Conservation (phyloP, 2,113 vertebrate species). For the Miniopterus natalensis region DNA sequence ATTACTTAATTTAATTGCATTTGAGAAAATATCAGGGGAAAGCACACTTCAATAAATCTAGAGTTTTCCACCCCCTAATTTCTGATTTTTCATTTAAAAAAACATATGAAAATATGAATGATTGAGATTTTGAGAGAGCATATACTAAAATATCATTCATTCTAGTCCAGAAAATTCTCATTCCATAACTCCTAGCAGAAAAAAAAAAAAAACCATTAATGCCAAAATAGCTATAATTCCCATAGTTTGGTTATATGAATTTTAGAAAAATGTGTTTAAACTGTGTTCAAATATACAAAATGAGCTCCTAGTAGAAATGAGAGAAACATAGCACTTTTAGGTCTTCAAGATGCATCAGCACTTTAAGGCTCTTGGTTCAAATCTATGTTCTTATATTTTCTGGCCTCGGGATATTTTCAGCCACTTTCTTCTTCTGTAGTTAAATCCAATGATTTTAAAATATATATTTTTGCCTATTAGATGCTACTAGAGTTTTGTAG, state of each 20-base stretch:
- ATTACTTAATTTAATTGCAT: conserved; percentile 35
- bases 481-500: background rate
- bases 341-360: background rate
- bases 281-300: background rate
- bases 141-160: background rate
- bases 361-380: background rate
- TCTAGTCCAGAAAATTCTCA: background rate
- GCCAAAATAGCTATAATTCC: background rate
- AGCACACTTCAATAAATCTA: background rate
- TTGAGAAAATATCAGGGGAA: conserved; percentile 1
- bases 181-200: background rate
- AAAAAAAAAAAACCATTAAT: background rate
- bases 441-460: background rate
- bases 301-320: background rate
- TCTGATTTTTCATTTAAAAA: background rate
- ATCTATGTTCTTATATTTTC: background rate
- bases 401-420: background rate
- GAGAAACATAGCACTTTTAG: background rate
- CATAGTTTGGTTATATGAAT: background rate
- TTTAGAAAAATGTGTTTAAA: background rate
- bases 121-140: background rate
- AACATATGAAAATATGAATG: background rate
- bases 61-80: background rate
- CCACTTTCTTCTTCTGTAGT: background rate
- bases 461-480: background rate